These are phyloP conservation scores for Chamaea fasciata DNA, from an alignment of 2,113 vertebrate species.

Conservation along the genomic window DNA sequence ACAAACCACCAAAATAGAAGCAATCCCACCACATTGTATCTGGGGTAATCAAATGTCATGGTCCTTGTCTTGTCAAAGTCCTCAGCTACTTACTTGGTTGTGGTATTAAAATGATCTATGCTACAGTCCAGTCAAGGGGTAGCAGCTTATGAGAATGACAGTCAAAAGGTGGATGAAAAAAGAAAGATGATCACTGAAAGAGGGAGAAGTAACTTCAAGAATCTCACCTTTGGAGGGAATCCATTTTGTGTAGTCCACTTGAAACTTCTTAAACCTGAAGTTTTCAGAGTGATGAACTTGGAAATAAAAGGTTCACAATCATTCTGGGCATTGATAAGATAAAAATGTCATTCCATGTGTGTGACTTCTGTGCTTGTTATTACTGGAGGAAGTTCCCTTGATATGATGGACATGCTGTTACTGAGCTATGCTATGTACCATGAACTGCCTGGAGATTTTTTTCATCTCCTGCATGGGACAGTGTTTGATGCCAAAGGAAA, in stretches of 20 bases:
- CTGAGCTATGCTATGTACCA: not conserved
- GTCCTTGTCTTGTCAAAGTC: not conserved
- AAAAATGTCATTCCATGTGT: not conserved
- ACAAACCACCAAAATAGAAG: not conserved
- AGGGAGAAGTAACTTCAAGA: not conserved
- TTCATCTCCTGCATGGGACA: not conserved
- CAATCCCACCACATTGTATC: not conserved
- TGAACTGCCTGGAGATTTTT: not conserved
- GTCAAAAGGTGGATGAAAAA: not conserved
- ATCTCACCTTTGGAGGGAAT: not conserved
- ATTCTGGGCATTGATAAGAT: not conserved
- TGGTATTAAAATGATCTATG: not conserved
- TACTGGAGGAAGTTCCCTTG: not conserved
- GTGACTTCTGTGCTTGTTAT: not conserved
- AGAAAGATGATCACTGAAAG: not conserved
- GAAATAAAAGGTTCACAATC: not conserved
- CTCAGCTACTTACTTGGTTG: not conserved
- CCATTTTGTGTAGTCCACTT: not conserved
- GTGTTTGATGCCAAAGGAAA: not conserved
- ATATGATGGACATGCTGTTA: rapidly evolving
- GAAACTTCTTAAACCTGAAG: not conserved
- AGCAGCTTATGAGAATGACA: not conserved
- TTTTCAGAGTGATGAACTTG: not conserved
- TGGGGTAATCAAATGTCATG: not conserved
- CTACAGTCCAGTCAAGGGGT: not conserved